Evolutionary conservation across 2,113 vertebrate species (phyloP).

Genomic region (Bubo scandiacus): DNA sequence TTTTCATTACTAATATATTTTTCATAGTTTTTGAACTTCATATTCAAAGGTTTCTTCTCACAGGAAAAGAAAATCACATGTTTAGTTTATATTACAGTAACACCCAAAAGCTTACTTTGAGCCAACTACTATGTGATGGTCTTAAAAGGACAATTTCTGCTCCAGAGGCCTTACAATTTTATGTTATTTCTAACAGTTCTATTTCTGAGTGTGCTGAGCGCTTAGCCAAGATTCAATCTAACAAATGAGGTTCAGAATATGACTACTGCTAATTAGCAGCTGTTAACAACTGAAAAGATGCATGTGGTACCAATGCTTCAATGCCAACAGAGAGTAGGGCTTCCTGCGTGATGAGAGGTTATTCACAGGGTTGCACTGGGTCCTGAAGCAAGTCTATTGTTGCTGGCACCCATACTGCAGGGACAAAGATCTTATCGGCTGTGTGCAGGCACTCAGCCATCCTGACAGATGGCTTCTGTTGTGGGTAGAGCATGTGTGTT

Average conservation of each 20-base stretch:
- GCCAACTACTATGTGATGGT: not conserved
- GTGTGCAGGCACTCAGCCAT: constrained; percentile 58
- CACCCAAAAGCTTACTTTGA: not conserved
- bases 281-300: constrained; percentile 62
- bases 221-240: constrained; percentile 35
- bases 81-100: constrained; percentile 1
- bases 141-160: not conserved
- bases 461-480: constrained; percentile 65
- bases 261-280: constrained; percentile 68
- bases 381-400: constrained; percentile 19
- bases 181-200: constrained; percentile 8
- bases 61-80: not conserved
- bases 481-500: not conserved
- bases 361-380: constrained; percentile 15
- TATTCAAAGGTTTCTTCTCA: constrained; percentile 1
- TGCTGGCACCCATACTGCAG: constrained; percentile 56
- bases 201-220: constrained; percentile 18
- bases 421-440: not conserved
- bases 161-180: not conserved
- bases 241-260: constrained; percentile 48
- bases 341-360: constrained; percentile 53
- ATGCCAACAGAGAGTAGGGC: constrained; percentile 35
- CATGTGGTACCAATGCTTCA: constrained; percentile 23
- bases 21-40: not conserved
- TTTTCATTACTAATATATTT: not conserved